These are phyloP conservation scores for Lanius collurio DNA, from an alignment of 2,113 vertebrate species.

Conservation along the genomic window DNA sequence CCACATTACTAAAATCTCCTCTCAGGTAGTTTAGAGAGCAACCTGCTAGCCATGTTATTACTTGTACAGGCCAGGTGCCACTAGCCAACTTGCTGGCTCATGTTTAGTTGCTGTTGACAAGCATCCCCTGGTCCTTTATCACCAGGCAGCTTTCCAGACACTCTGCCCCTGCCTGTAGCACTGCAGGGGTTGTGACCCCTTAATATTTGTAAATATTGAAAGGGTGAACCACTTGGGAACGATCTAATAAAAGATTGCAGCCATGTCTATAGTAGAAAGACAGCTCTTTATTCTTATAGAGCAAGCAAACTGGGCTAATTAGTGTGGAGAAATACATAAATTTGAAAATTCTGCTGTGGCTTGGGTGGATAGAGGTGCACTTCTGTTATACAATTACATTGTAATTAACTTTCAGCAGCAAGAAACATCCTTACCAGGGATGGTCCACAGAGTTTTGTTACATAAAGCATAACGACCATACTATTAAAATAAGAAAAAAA, in stretches of 20 bases:
- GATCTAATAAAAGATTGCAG: not conserved
- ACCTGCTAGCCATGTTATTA: no score
- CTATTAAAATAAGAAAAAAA: not conserved
- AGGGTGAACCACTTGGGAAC: not conserved
- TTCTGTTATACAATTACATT: not conserved
- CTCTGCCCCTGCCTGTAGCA: not conserved
- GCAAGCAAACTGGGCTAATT: not conserved
- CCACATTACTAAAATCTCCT: not conserved
- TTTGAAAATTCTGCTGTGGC: not conserved
- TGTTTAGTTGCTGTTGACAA: not conserved
- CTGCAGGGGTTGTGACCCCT: no score
- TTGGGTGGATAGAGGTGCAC: not conserved
- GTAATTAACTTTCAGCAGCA: not conserved
- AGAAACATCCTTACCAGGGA: not conserved
- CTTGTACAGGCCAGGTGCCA: not conserved
- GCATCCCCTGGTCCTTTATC: no score
- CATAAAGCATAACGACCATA: not conserved
- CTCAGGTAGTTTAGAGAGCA: not conserved
- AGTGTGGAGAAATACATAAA: not conserved
- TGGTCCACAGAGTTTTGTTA: not conserved
- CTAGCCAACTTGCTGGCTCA: not conserved
- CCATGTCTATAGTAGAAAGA: not conserved
- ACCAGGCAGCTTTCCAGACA: rapidly evolving
- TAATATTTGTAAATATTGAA: not conserved
- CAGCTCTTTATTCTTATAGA: not conserved